phyloP scores from a whole-genome alignment of 2,797 vertebrate genomes.

The Eulemur mongoz region DNA sequence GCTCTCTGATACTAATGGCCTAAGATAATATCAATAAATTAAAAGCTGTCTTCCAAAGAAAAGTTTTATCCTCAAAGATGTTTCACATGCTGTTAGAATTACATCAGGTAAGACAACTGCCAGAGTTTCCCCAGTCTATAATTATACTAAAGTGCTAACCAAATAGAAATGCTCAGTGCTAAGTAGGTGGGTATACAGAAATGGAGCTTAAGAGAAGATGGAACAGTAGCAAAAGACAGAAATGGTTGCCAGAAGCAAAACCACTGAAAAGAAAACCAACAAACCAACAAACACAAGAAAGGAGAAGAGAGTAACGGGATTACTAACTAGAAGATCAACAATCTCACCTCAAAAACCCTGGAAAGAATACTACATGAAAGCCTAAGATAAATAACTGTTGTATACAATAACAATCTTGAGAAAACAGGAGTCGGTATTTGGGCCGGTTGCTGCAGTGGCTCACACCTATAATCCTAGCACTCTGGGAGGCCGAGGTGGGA shows the following conservation, averaged over 20 bases:
- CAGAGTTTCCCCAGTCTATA: background rate
- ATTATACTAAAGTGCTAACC: background rate
- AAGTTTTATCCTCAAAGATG: background rate
- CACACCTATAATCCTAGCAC: too few species aligned
- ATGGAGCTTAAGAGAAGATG: background rate
- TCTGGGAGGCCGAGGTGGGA: too few species aligned
- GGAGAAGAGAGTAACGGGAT: background rate
- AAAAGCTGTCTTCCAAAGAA: slow-evolving; percentile 8
- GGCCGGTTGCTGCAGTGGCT: too few species aligned
- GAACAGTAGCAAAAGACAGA: background rate
- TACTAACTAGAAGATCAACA: background rate
- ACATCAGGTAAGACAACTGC: background rate
- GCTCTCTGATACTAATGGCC: background rate
- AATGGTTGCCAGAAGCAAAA: background rate
- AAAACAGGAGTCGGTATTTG: background rate
- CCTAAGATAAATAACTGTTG: background rate
- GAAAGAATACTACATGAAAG: background rate
- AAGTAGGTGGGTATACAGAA: background rate
- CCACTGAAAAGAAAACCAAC: background rate
- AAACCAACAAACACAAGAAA: background rate
- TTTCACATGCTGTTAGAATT: background rate
- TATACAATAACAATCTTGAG: background rate
- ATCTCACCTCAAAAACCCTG: background rate
- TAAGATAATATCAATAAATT: background rate
- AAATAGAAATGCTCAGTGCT: background rate